Evolutionary conservation across 2,797 vertebrate genomes (phyloP).

Genomic region (Mormyrops attenuatus): DNA sequence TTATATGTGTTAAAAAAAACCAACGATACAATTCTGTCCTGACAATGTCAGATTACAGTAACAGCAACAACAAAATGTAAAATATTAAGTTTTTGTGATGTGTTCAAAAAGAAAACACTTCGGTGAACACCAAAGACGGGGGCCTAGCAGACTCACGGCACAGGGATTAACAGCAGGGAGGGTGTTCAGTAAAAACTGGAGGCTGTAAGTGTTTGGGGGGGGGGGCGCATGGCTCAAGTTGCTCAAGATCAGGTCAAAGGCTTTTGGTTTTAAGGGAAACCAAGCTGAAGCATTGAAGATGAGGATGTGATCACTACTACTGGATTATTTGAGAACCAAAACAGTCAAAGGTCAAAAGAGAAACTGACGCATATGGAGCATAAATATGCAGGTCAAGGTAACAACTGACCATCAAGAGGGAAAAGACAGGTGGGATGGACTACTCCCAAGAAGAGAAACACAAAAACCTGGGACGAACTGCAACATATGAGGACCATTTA

Average conservation of each 20-base stretch:
- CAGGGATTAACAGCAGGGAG: not conserved
- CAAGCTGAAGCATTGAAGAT: not conserved
- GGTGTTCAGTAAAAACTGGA: not conserved
- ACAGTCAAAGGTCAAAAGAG: not conserved
- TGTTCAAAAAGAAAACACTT: not conserved
- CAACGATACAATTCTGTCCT: not conserved
- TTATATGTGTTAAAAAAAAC: not conserved
- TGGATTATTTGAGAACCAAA: not conserved
- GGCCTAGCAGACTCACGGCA: not conserved
- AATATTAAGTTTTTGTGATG: not conserved
- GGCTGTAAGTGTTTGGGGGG: not conserved
- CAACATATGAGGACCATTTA: not conserved
- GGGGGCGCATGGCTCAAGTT: not conserved
- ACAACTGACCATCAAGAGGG: not conserved
- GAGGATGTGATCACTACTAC: not conserved
- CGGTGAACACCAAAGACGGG: not conserved
- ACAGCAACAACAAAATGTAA: not conserved
- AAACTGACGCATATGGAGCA: not conserved
- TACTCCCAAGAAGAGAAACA: not conserved
- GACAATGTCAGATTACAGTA: not conserved
- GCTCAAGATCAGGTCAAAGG: not conserved
- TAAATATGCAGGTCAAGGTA: not conserved
- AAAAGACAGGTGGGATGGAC: not conserved
- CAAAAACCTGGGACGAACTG: not conserved
- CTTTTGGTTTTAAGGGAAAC: not conserved